Evolutionary conservation across 2,113 vertebrate species (phyloP).

Genomic region (Calypte anna): DNA sequence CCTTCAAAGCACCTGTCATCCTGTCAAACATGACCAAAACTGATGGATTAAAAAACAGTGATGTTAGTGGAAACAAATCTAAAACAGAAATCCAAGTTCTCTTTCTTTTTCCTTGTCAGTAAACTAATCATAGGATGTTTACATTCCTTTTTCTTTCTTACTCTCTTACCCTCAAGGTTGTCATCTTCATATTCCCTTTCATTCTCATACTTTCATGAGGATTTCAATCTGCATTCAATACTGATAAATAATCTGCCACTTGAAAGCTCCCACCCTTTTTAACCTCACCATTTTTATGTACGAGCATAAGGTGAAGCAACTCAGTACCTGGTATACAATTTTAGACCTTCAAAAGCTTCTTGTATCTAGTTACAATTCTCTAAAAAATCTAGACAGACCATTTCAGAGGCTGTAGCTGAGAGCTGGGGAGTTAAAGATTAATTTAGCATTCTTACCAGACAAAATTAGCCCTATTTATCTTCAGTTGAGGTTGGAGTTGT

Average conservation of each 20-base stretch:
- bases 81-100: neutral
- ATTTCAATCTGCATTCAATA: neutral
- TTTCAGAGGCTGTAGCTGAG: neutral
- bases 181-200: slow-evolving; percentile 3
- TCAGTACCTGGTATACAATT: neutral
- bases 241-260: neutral
- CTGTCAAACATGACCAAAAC: slow-evolving; percentile 43
- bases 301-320: neutral
- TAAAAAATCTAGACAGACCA: neutral
- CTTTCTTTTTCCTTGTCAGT: neutral
- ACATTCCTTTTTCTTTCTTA: neutral
- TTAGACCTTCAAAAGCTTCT: slow-evolving; percentile 6
- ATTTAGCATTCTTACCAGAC: neutral
- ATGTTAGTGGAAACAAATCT: neutral
- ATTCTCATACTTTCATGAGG: neutral
- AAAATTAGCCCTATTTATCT: neutral
- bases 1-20: slow-evolving; percentile 47
- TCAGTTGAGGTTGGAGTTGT: neutral
- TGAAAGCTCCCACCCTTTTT: neutral
- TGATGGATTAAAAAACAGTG: neutral
- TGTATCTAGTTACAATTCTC: neutral
- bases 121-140: neutral
- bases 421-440: neutral
- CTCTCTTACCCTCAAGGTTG: neutral
- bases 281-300: neutral